These are phyloP conservation scores for Cancer borealis DNA, from an alignment of 2,888 invertebrate species.

Conservation along the genomic window DNA sequence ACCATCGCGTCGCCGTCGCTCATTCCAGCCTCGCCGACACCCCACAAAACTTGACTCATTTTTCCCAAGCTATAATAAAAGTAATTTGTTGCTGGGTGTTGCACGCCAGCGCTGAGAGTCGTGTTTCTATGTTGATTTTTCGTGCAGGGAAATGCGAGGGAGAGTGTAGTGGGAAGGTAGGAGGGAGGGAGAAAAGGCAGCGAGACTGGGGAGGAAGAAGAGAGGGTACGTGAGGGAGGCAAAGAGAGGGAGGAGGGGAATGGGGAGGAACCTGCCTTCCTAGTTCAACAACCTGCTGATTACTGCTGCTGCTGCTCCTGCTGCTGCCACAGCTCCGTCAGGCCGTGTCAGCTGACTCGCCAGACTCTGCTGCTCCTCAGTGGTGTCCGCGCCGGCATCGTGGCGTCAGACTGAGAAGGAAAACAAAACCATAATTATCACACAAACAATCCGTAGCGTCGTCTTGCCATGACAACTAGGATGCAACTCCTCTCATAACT, in stretches of 20 bases:
- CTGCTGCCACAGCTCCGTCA: not conserved
- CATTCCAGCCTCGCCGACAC: constrained; percentile 31
- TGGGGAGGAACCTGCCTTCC: constrained; percentile 42
- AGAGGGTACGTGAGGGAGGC: constrained; percentile 15
- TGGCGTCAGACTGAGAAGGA: not conserved
- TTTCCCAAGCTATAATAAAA: constrained; percentile 58
- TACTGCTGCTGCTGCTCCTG: constrained; percentile 42
- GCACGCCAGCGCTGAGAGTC: constrained; percentile 48
- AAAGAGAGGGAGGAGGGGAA: not conserved
- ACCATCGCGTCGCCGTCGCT: constrained; percentile 40
- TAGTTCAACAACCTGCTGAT: constrained; percentile 60
- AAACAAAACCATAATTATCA: constrained; percentile 22
- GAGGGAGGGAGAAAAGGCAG: not conserved
- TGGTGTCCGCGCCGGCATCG: not conserved
- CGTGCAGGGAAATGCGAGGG: constrained; percentile 32
- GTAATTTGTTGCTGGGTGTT: constrained; percentile 59
- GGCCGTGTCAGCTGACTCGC: constrained; percentile 5
- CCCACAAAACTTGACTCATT: constrained; percentile 56
- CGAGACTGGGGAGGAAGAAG: constrained; percentile 2
- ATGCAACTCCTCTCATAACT: constrained; percentile 18
- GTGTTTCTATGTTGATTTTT: constrained; percentile 58
- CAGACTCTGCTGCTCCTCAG: not conserved
- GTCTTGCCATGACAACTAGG: not conserved
- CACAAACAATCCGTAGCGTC: not conserved
- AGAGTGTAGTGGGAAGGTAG: not conserved